Percentiles rank a stretch among this genome's conserved stretches.
phyloP scores from a whole-genome alignment of 1,140 invertebrate species.

The Lithobius niger region DNA sequence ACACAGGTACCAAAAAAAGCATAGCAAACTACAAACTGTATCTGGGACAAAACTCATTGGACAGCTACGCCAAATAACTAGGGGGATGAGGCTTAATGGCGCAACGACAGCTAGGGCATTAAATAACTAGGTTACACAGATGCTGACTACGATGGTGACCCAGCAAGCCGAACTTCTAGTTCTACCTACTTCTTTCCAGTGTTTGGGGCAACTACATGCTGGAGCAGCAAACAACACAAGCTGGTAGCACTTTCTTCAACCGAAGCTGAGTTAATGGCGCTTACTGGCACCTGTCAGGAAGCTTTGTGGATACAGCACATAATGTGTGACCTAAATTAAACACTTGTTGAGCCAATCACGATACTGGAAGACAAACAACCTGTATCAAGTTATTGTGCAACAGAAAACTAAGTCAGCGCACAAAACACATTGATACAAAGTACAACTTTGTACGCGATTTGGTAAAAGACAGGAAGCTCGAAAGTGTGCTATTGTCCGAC shows the following conservation, averaged over 20 bases:
- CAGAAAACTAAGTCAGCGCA: background rate
- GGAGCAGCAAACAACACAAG: slow-evolving; percentile 24
- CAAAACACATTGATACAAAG: background rate
- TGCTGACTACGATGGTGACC: background rate
- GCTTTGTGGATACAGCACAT: slow-evolving; percentile 19
- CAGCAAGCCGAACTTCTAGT: slow-evolving; percentile 25
- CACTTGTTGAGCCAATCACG: background rate
- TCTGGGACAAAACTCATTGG: too few relatives aligned
- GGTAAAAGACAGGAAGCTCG: too few relatives aligned
- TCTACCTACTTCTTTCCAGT: slow-evolving; percentile 28
- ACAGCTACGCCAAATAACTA: too few relatives aligned
- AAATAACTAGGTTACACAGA: too few relatives aligned
- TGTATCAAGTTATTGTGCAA: background rate
- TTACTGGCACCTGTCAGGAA: slow-evolving; percentile 28
- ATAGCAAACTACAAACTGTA: too few relatives aligned
- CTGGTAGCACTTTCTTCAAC: slow-evolving; percentile 24
- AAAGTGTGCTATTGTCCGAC: background rate
- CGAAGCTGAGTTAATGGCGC: slow-evolving; percentile 29
- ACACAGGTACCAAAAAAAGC: background rate
- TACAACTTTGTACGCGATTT: background rate
- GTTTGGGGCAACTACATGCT: slow-evolving; percentile 20
- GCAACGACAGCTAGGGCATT: too few relatives aligned
- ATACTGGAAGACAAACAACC: background rate
- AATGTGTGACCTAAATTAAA: background rate
- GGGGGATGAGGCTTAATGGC: too few relatives aligned